A percentile compares a stretch with the other conserved stretches of the same genome.
These are phyloP conservation scores for Thamnaconus septentrionalis DNA, from an alignment of 2,113 vertebrate species.

Conservation along the genomic window DNA sequence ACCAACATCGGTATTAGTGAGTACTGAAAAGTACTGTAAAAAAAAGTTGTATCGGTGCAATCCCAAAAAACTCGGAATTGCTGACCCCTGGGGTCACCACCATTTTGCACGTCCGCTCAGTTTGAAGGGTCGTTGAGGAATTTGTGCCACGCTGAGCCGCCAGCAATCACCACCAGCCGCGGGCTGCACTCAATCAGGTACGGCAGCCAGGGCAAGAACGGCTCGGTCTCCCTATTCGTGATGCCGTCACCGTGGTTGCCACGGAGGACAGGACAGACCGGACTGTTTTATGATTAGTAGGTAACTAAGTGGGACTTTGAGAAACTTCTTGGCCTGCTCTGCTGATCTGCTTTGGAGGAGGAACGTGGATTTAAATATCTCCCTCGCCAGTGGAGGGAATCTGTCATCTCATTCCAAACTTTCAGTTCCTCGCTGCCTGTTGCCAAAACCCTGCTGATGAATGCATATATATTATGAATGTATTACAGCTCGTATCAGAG, in stretches of 20 bases:
- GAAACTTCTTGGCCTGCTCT: constrained; percentile 35
- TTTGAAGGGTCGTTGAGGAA: constrained; percentile 20
- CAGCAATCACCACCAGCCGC: constrained; percentile 51
- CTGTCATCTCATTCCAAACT: constrained; percentile 18
- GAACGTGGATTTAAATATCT: constrained; percentile 38
- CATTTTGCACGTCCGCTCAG: too few species aligned
- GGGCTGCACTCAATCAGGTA: constrained; percentile 41
- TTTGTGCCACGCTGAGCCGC: constrained; percentile 33
- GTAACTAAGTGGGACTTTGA: constrained; percentile 30
- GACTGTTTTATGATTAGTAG: constrained; percentile 35
- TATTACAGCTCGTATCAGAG: not conserved
- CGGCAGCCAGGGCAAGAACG: not conserved
- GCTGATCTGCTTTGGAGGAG: constrained; percentile 32
- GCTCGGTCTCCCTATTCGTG: not conserved
- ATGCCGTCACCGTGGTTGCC: constrained; percentile 18
- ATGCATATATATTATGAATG: too few species aligned
- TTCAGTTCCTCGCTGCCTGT: constrained; percentile 1
- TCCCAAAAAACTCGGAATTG: too few species aligned
- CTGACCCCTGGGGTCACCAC: too few species aligned
- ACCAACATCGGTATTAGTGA: not conserved
- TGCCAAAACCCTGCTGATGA: constrained; percentile 1
- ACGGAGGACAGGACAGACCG: constrained; percentile 21
- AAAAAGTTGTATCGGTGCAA: constrained; percentile 29
- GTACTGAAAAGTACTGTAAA: too few species aligned
- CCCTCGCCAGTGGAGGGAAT: constrained; percentile 18